Percentiles rank a stretch among this genome's conserved stretches.
phyloP scores from a whole-genome alignment of 2,113 vertebrate species.

The Varanus salvator region DNA sequence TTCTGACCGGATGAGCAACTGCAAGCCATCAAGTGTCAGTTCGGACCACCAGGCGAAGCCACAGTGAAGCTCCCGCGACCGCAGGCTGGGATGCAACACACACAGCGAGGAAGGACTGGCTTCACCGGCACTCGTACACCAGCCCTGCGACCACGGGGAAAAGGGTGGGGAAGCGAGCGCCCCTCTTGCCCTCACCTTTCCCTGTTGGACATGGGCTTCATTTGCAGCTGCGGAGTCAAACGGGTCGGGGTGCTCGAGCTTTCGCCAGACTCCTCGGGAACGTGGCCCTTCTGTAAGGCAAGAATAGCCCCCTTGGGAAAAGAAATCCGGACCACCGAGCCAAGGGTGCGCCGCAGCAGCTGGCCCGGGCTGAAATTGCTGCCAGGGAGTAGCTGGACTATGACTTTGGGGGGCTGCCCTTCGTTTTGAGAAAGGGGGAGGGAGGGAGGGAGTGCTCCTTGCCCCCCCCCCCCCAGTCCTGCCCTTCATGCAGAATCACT shows the following conservation, averaged over 20 bases:
- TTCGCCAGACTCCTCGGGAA: conserved; percentile 85
- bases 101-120: background rate
- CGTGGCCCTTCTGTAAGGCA: conserved; percentile 81
- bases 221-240: conserved; percentile 90
- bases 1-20: background rate
- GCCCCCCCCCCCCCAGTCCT: background rate
- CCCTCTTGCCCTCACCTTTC: conserved; percentile 82
- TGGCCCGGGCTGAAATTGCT: background rate
- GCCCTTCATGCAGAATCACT: background rate
- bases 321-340: background rate
- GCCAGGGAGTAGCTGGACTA: background rate
- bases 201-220: conserved; percentile 99
- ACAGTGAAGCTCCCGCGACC: background rate
- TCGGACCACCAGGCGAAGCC: background rate
- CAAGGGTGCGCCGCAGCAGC: too few species aligned
- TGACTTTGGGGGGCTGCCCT: background rate
- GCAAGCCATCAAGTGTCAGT: background rate
- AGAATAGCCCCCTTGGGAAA: conserved; percentile 11
- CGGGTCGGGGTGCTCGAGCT: conserved; percentile 81
- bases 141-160: background rate
- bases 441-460: background rate
- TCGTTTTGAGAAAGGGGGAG: background rate
- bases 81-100: too few species aligned
- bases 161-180: too few species aligned
- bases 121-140: too few species aligned